Evolutionary conservation across 2,888 invertebrate genomes (phyloP), one percentile per base, ranked within the genome.

Genomic region (Brassicogethes aeneus): DNA sequence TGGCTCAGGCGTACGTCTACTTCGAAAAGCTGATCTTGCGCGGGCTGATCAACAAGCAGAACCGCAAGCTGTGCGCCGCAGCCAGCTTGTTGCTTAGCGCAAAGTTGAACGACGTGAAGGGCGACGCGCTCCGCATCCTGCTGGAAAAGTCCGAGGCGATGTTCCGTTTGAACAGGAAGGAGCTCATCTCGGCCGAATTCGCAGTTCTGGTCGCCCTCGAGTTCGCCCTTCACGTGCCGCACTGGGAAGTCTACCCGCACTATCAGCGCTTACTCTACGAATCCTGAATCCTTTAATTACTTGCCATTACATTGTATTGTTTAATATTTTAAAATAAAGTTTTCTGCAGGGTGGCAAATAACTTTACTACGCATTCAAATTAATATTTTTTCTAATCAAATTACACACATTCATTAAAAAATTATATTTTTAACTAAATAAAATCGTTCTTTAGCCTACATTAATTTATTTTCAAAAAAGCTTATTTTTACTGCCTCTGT

Each of bases 1-100:
- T 97, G 13, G 95, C 97, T 13, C 93, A 94, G 65, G 89, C 95
- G 0, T 96, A 93, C 63, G 96, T 96, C n/a, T 97, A 93, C 70
- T 97, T 96, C 68, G 97, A 99, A 67, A 94, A 94, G 65, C 73
- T 97, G 40, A 93, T 97, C 53, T 73, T 95, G 37, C 86, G 87
- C 51, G 86, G 88, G 61, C 72, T 94, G 44, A 90, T 97, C 37
- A 94, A 92, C 60, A 99, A 97, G 69, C 84, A 83, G 62, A 97
- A 97, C 64, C 77, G 97, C 34, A 97, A 96, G 70, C 72, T 94
- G 43, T 94, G 94, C 64, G 95, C 96, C 12, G 96, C 93, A 31
- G 93, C 95, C 10, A 93, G 95, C 66, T 73, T 99, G 40, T 70
- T 97, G 44, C 73, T 99, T 10, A 90, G 96, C 29, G 93, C 96